Percentiles rank a stretch among this genome's conserved stretches.
Evolutionary conservation across 2,797 vertebrate genomes (phyloP).

Genomic region (Phalloptychus januarius): DNA sequence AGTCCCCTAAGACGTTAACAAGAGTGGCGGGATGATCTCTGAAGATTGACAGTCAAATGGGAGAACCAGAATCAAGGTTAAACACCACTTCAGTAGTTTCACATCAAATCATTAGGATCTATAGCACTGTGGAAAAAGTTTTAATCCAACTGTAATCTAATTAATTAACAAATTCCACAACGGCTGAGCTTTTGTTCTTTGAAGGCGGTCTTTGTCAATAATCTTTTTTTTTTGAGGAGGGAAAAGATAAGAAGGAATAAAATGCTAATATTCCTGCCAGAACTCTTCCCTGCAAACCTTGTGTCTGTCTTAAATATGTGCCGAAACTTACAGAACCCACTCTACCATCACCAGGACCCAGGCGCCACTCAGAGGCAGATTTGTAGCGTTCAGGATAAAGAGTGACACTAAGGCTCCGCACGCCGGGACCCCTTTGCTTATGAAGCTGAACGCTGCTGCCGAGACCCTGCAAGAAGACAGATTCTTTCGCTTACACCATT

Average conservation of each 20-base stretch:
- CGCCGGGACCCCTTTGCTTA: neutral
- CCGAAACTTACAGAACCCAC: neutral
- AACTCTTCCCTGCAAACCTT: neutral
- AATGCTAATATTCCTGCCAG: neutral
- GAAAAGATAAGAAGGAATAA: neutral
- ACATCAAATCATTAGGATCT: neutral
- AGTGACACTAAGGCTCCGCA: neutral
- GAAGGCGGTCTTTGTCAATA: neutral
- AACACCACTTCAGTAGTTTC: neutral
- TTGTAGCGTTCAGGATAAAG: neutral
- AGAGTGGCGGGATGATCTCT: neutral
- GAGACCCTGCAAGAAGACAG: neutral
- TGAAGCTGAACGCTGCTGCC: neutral
- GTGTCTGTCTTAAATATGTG: neutral
- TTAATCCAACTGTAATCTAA: neutral
- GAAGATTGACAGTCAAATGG: neutral
- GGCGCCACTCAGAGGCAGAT: neutral
- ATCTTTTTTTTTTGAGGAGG: neutral
- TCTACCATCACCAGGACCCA: neutral
- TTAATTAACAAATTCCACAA: neutral
- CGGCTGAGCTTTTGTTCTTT: neutral
- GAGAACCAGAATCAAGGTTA: neutral
- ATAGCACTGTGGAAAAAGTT: neutral
- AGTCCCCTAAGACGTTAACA: conserved; percentile 1
- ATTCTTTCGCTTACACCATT: neutral